Evolutionary conservation across 2,797 vertebrate genomes (phyloP).

Genomic region (Neosilurus mollespiculum): DNA sequence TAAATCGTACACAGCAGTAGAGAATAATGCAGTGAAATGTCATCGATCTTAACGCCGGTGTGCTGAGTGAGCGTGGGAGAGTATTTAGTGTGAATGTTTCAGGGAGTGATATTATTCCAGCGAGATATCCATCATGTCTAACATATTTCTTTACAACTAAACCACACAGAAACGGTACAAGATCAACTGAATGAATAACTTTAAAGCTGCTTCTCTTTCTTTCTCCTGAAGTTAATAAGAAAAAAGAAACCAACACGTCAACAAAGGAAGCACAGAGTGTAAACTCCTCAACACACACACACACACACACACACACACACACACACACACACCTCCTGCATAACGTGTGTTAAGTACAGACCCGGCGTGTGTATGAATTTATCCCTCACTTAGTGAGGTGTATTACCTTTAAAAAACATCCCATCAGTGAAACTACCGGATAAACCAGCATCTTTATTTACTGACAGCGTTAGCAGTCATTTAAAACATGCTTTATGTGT

Average conservation of each 20-base stretch:
- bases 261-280: neutral
- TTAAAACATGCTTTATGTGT: neutral
- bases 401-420: too few relatives aligned
- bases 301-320: too few relatives aligned
- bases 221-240: neutral
- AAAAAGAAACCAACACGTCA: neutral
- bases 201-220: neutral
- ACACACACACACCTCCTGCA: too few relatives aligned
- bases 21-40: constrained; percentile 45
- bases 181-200: neutral
- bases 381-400: too few relatives aligned
- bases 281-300: too few relatives aligned
- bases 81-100: constrained; percentile 16
- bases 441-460: neutral
- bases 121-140: neutral
- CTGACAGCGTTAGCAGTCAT: neutral
- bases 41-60: constrained; percentile 37
- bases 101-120: neutral
- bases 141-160: neutral
- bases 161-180: neutral
- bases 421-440: neutral
- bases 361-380: too few relatives aligned
- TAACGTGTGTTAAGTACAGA: too few relatives aligned
- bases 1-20: constrained; percentile 20
- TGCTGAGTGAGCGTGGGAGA: neutral